Conservation (phyloP, 1,140 invertebrate species). For the Cotesia typhae region DNA sequence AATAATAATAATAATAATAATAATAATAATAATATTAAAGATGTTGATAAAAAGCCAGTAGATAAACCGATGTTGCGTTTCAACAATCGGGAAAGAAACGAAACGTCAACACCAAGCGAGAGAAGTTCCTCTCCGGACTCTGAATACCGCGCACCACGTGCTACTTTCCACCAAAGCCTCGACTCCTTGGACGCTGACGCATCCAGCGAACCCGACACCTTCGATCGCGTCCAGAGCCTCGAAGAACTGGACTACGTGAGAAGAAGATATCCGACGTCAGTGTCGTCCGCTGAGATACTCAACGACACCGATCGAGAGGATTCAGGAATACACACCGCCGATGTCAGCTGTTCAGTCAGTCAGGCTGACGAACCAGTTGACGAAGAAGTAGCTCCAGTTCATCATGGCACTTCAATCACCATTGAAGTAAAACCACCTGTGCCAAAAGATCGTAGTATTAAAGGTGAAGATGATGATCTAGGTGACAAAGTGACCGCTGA, state of each 20-base stretch:
- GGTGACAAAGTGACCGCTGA: conserved; percentile 1
- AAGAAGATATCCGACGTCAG: conserved; percentile 67
- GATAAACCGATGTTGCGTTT: conserved; percentile 51
- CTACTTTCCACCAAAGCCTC: conserved; percentile 71
- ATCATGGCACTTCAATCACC: conserved; percentile 39
- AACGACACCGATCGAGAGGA: conserved; percentile 80
- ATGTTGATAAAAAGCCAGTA: conserved; percentile 48
- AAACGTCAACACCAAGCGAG: conserved; percentile 54
- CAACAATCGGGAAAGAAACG: conserved; percentile 50
- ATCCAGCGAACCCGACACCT: conserved; percentile 65
- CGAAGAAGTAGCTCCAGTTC: conserved; percentile 49
- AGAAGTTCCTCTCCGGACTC: conserved; percentile 62
- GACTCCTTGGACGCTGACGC: conserved; percentile 71
- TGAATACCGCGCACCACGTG: conserved; percentile 54
- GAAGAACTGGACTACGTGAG: conserved; percentile 70
- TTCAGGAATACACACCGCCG: conserved; percentile 82
- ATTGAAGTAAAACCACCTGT: conserved; percentile 34
- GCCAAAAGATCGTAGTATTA: no score
- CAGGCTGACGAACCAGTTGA: conserved; percentile 74
- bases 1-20: no score
- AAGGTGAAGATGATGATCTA: no score
- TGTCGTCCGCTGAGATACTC: conserved; percentile 65
- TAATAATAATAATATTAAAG: conserved; percentile 48
- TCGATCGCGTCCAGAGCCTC: conserved; percentile 74
- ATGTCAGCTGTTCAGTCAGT: conserved; percentile 79